Evolutionary conservation across 2,888 invertebrate genomes (phyloP), one percentile per base, ranked within the genome.

Genomic region (Eristalinus sepulchralis): DNA sequence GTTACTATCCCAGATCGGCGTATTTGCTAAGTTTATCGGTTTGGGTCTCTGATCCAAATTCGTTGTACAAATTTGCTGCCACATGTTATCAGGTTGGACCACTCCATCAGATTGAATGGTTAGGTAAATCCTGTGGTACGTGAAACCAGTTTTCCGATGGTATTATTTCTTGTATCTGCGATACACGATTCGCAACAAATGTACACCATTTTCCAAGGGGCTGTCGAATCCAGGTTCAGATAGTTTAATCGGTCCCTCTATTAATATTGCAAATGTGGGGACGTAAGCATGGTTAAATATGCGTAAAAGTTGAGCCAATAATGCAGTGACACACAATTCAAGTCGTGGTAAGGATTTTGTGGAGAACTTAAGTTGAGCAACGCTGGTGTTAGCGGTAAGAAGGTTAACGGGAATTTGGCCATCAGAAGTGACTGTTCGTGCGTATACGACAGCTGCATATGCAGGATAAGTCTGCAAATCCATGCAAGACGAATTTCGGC

Each of bases 381-480:
- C 71, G 31, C 76, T 76, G 1, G 81, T 34, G 55, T 72, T 83
- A 1, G 72, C 72, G 0, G 82, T 60, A 0, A 77, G 62, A 0
- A 83, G 9, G 2, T 39, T 11, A 22, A 76, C 36, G 0, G 17
- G 53, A 9, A 60, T 64, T 2, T 60, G 24, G 6, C 76, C 71
- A 17, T 76, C 70, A 27, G 27, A 27, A 27, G 27, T 27, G 2
- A 27, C 27, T 27, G 27, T 27, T 2, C 5, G 27, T 27, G 62
- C 31, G 22, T 59, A 75, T n/a, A 75, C 39, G 63, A 20, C 63
- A 24, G 77, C 76, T 31, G 72, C 71, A 27, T 27, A 27, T 27
- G 27, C 27, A 27, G 2, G 80, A 73, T 0, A 68, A 73, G 22
- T 75, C 70, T 24, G 70, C 75, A 17, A 82, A 71, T 0, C 68